These are phyloP conservation scores for Diogma glabrata DNA, from an alignment of 2,888 invertebrate species.

Conservation along the genomic window DNA sequence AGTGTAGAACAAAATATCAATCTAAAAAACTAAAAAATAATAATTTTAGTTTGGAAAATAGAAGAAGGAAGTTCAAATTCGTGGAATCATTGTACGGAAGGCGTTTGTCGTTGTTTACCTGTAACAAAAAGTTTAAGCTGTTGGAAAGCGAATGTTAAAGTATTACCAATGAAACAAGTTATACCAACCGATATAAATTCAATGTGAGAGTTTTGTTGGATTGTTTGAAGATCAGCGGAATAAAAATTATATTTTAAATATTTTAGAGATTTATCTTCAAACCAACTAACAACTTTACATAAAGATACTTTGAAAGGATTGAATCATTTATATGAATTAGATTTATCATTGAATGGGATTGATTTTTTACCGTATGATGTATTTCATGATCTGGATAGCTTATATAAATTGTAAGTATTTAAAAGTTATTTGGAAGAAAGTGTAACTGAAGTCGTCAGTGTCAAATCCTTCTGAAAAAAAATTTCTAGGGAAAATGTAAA, in stretches of 20 bases:
- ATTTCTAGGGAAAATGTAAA: too few species aligned
- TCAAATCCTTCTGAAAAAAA: too few species aligned
- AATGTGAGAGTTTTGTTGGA: constrained; percentile 37
- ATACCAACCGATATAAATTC: constrained; percentile 48
- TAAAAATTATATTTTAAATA: too few species aligned
- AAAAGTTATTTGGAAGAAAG: too few species aligned
- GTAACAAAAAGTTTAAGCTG: constrained; percentile 52
- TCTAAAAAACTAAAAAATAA: background rate
- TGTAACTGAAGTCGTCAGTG: background rate
- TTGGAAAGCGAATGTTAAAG: constrained; percentile 45
- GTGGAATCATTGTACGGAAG: constrained; percentile 48
- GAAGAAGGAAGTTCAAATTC: constrained; percentile 37
- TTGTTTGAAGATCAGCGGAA: too few species aligned
- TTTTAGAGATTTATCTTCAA: constrained; percentile 55
- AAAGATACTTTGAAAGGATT: constrained; percentile 50
- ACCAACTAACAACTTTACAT: constrained; percentile 49
- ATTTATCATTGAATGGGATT: constrained; percentile 55
- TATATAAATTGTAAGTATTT: constrained; percentile 45
- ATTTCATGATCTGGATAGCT: constrained; percentile 45
- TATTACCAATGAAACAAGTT: constrained; percentile 47
- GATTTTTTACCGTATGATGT: constrained; percentile 47
- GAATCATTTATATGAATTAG: constrained; percentile 44
- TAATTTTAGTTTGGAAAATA: constrained; percentile 46
- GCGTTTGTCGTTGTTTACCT: constrained; percentile 51
- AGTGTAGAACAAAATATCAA: background rate